Conservation (phyloP, 2,888 invertebrate species). For the Meta bourneti region DNA sequence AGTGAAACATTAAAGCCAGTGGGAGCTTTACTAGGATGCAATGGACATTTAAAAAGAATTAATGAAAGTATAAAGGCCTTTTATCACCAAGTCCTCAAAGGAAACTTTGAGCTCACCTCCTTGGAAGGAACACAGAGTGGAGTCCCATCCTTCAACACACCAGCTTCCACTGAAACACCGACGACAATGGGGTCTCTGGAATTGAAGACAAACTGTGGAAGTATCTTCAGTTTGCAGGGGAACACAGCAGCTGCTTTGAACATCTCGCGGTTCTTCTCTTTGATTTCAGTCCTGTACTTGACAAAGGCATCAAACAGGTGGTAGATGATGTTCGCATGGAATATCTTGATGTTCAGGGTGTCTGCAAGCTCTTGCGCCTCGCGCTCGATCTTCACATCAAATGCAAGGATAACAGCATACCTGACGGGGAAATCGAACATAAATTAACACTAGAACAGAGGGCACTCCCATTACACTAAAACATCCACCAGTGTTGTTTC, state of each 20-base stretch:
- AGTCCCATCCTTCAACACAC: slow-evolving; percentile 96
- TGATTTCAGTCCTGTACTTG: slow-evolving; percentile 93
- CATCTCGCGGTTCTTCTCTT: slow-evolving; percentile 94
- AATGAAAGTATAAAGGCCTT: background rate
- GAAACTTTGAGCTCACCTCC: slow-evolving; percentile 85
- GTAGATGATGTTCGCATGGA: slow-evolving; percentile 99
- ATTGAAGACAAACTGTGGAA: slow-evolving; percentile 97
- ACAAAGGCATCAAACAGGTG: slow-evolving; percentile 99
- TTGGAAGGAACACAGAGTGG: slow-evolving; percentile 98
- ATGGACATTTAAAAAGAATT: no score
- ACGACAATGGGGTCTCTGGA: slow-evolving; percentile 98
- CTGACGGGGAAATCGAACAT: slow-evolving; percentile 81
- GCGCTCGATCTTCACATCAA: slow-evolving; percentile 98
- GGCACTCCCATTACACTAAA: no score
- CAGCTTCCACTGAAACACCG: slow-evolving; percentile 97
- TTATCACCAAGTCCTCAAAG: background rate
- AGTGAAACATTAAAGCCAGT: no score
- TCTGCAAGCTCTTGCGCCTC: slow-evolving; percentile 99
- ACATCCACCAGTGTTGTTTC: no score
- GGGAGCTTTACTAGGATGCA: no score
- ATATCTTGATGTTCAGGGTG: slow-evolving; percentile 94
- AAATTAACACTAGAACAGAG: no score
- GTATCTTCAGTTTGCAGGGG: slow-evolving; percentile 93
- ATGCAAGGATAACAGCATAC: slow-evolving; percentile 98
- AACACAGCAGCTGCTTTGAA: slow-evolving; percentile 98